A percentile compares a stretch with the other conserved stretches of the same genome.
phyloP scores from a whole-genome alignment of 2,797 vertebrate species.

The Sebastes umbrosus region DNA sequence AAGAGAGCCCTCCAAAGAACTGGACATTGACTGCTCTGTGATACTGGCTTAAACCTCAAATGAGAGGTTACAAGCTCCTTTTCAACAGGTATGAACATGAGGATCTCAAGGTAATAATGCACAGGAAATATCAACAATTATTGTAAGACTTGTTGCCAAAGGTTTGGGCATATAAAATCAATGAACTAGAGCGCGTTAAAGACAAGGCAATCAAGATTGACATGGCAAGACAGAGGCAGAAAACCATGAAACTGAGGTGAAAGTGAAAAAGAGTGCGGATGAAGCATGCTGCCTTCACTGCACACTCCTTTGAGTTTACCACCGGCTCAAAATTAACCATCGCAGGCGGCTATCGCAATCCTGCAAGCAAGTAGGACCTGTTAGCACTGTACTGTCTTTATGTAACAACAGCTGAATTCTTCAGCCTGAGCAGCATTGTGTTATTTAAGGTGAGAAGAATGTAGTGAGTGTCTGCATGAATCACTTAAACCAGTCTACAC shows the following conservation, averaged over 20 bases:
- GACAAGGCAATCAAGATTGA: neutral
- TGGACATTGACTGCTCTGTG: neutral
- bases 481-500: neutral
- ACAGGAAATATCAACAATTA: neutral
- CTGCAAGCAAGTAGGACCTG: neutral
- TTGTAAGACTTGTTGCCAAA: neutral
- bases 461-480: neutral
- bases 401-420: neutral
- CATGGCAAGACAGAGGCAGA: neutral
- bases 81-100: neutral
- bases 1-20: neutral
- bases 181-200: neutral
- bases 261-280: neutral
- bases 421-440: slow-evolving; percentile 5
- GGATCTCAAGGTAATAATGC: slow-evolving; percentile 7
- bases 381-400: neutral
- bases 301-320: neutral
- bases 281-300: slow-evolving; percentile 4
- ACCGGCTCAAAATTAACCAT: neutral
- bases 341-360: neutral
- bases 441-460: neutral
- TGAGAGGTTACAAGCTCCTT: neutral
- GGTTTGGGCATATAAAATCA: neutral
- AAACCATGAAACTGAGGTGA: neutral
- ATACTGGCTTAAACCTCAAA: neutral